Base-by-base conservation (phyloP, 2,797 vertebrate species). In the Fratercula arctica region DNA sequence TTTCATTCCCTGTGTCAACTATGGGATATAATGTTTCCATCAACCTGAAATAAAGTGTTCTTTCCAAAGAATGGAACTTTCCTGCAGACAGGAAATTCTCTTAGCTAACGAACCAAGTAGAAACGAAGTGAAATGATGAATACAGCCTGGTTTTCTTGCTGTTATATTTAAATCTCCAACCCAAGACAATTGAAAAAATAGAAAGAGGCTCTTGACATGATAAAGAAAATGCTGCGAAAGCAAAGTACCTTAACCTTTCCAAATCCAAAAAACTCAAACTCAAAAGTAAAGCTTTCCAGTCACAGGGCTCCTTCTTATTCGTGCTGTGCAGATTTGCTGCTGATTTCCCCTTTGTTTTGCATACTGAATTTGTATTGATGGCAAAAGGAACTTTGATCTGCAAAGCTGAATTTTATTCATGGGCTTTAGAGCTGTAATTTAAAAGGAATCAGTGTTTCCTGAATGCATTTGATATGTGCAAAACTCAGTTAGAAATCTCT, bases 81-180 rank as follows among this genome's bases (percentile, higher is more conserved):
- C 50, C 78, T 85, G 85, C 72, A 56, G 90, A 56, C 54, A 92
- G 87, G 73, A 95, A 95, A 86, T 87, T 87, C 78, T 90, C 64
- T 87, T 72, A 8, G 35, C 28, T 85, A 84, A 83, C 57, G 74
- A 75, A 77, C 19, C 28, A 48, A 94, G 16, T 3, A 91, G 82
- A 95, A 96, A 91, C 78, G 66, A 89, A 95, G 51, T 81, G 50
- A 85, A 81, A 73, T 87, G 79, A 87, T 81, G 57, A 82, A 51
- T 85, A 20, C 48, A 92, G 81, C 59, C 79, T 73, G 70, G 23
- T 73, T 94, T 93, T 89, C 46, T 94, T 79, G 9, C 35, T 53
- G 29, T 54, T 92, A 66, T 39, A 45, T 63, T 85, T 81, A 84
- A 46, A 83, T 91, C 92, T 90, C 69, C 78, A 94, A 92, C 28